Percentiles rank a stretch among this genome's conserved stretches.
These are phyloP conservation scores for mouse (Mus musculus) DNA, from an alignment of 2,113 vertebrate species.

Conservation along the genomic window DNA sequence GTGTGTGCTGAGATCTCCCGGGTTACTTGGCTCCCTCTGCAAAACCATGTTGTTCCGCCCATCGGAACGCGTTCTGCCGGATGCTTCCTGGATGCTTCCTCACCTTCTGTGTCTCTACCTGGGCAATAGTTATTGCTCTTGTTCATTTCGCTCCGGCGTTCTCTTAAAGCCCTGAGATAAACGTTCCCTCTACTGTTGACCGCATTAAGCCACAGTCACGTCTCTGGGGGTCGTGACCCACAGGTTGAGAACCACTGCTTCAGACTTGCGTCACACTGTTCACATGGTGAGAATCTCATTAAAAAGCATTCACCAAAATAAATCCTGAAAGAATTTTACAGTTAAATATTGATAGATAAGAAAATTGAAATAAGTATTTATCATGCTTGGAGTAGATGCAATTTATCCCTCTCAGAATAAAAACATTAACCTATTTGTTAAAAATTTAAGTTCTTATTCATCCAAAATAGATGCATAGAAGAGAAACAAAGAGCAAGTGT, in stretches of 20 bases:
- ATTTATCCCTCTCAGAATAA: not conserved
- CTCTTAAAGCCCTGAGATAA: not conserved
- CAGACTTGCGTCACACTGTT: too few species aligned
- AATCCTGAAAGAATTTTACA: slow-evolving; percentile 23
- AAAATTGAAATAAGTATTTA: slow-evolving; percentile 45
- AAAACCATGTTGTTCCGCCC: not conserved
- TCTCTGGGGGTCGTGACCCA: not conserved
- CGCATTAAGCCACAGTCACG: too few species aligned
- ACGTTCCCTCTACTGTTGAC: too few species aligned
- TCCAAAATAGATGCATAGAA: slow-evolving; percentile 41
- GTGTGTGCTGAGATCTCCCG: too few species aligned
- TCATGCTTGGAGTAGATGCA: not conserved
- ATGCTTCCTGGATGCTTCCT: too few species aligned
- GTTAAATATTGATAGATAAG: not conserved
- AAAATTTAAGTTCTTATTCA: not conserved
- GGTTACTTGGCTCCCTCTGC: not conserved
- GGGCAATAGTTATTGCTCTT: not conserved
- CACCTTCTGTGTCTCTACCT: too few species aligned
- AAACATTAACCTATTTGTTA: not conserved
- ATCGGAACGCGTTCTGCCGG: not conserved
- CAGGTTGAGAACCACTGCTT: not conserved
- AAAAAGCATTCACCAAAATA: slow-evolving; percentile 40
- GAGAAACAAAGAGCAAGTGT: not conserved
- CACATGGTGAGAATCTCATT: not conserved
- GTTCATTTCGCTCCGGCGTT: not conserved